Conservation (phyloP, 2,797 vertebrate species). For the Dryobates pubescens region DNA sequence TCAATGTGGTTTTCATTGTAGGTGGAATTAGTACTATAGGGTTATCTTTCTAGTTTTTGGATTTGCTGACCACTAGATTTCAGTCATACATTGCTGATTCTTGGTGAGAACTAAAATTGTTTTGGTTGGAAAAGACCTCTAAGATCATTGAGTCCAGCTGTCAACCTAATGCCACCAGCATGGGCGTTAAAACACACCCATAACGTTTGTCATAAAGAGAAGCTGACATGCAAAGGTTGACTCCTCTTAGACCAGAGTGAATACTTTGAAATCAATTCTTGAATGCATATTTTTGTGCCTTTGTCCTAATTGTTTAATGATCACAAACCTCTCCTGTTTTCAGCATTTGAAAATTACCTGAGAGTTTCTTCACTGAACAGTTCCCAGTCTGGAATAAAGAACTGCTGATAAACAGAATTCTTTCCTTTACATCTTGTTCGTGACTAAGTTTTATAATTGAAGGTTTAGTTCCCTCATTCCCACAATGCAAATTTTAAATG, state of each 20-base stretch:
- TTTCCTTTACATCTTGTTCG: background rate
- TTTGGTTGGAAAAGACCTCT: too few species aligned
- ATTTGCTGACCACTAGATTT: background rate
- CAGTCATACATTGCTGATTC: background rate
- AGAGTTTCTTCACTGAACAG: background rate
- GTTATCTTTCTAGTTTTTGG: background rate
- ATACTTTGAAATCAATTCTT: background rate
- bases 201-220: background rate
- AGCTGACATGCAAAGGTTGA: background rate
- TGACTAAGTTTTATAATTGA: background rate
- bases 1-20: background rate
- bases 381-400: background rate
- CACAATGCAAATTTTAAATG: background rate
- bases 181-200: too few species aligned
- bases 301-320: background rate
- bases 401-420: accelerated
- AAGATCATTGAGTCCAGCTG: too few species aligned
- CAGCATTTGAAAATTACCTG: background rate
- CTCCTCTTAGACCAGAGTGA: background rate
- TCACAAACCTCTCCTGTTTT: background rate
- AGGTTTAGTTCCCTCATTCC: background rate
- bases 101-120: background rate
- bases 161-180: too few species aligned
- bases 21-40: background rate
- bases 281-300: background rate